phyloP scores from a whole-genome alignment of 2,888 invertebrate species.

The Conistra vaccinii region DNA sequence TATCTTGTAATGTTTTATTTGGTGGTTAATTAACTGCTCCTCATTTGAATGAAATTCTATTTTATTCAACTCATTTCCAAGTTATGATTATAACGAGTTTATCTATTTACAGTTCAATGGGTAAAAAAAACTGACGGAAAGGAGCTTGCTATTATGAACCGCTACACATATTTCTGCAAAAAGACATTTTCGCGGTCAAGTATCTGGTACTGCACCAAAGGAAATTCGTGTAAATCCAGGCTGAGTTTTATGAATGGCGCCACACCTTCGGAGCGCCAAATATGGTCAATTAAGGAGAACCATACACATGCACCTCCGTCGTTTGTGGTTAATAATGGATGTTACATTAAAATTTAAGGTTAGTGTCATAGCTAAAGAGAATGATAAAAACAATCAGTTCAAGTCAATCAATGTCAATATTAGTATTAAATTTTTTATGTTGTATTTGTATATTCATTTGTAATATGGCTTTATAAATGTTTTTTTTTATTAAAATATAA shows the following conservation, averaged over 20 bases:
- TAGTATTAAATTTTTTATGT: neutral
- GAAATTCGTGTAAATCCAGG: slow-evolving; percentile 19
- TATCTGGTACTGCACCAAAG: slow-evolving; percentile 30
- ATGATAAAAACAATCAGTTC: neutral
- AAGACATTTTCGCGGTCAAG: neutral
- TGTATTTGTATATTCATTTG: neutral
- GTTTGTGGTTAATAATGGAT: neutral
- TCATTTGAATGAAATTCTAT: neutral
- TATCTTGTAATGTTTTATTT: neutral
- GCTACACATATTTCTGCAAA: slow-evolving; percentile 55
- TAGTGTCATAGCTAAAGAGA: neutral
- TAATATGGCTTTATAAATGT: neutral
- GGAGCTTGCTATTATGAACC: slow-evolving; percentile 49
- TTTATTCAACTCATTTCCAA: neutral
- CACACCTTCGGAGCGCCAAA: neutral
- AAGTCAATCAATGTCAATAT: too few relatives aligned
- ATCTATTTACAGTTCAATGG: slow-evolving; percentile 59
- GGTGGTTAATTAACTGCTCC: neutral
- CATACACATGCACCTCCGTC: slow-evolving; percentile 11
- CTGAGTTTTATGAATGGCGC: neutral
- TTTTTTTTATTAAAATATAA: neutral
- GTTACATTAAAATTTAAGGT: neutral
- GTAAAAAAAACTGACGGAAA: slow-evolving; percentile 54
- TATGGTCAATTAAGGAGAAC: neutral
- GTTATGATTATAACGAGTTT: neutral